Conservation (phyloP, 2,113 vertebrate genomes). For the Nannospalax galili region DNA sequence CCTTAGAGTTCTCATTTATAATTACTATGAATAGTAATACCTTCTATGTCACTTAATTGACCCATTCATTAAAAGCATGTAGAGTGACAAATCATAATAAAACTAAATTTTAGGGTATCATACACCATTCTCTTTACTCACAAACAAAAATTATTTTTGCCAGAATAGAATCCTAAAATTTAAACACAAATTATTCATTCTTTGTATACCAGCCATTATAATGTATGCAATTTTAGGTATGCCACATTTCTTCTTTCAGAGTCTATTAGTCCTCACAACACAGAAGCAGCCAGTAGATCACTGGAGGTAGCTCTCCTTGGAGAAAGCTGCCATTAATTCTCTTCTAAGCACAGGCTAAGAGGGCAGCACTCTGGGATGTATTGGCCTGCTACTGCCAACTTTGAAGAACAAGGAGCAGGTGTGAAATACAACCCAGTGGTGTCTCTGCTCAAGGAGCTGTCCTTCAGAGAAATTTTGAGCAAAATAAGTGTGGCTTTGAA, state of each 20-base stretch:
- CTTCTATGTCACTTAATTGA: neutral
- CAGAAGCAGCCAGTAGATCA: neutral
- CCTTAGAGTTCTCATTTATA: neutral
- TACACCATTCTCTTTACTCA: neutral
- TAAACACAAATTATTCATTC: neutral
- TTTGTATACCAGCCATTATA: neutral
- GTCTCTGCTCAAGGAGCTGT: neutral
- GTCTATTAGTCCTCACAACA: neutral
- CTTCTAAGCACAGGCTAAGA: neutral
- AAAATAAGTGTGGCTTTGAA: neutral
- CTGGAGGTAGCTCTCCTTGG: neutral
- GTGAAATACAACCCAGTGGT: neutral
- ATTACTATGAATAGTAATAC: neutral
- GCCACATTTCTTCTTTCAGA: slow-evolving; percentile 17
- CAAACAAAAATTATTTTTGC: neutral
- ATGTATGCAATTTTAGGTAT: neutral
- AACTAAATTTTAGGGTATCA: neutral
- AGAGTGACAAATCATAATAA: neutral
- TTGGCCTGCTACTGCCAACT: neutral
- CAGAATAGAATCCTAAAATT: neutral
- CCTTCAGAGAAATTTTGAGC: neutral
- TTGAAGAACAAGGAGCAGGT: neutral
- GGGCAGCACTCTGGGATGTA: neutral
- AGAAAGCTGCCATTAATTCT: slow-evolving; percentile 44
- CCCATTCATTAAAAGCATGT: neutral